Conservation (phyloP, 2,888 invertebrate species). For the Ctenicera cuprea region DNA sequence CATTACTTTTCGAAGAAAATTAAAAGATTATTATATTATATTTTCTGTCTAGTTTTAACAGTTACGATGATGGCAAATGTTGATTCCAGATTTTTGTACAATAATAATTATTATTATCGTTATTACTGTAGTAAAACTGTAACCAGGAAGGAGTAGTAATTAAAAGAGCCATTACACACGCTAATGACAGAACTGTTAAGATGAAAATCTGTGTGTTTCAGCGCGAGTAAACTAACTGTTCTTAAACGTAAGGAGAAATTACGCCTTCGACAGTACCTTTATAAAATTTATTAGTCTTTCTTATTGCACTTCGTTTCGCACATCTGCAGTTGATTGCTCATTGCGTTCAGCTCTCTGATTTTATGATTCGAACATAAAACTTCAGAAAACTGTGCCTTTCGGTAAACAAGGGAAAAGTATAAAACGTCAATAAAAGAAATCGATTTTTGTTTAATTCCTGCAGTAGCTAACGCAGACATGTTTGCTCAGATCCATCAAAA, state of each 20-base stretch:
- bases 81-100: background rate
- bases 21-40: too few relatives aligned
- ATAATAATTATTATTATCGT: background rate
- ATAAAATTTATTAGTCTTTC: constrained; percentile 23
- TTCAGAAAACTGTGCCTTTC: constrained; percentile 13
- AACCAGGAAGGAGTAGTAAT: constrained; percentile 11
- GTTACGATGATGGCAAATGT: too few relatives aligned
- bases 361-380: constrained; percentile 28
- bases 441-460: background rate
- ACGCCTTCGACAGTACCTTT: constrained; percentile 1
- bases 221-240: constrained; percentile 4
- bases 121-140: background rate
- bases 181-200: constrained; percentile 5
- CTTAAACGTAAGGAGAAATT: background rate
- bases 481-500: background rate
- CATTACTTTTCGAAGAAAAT: too few relatives aligned
- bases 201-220: constrained; percentile 8
- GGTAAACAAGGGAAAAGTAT: background rate
- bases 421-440: background rate
- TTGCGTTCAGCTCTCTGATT: constrained; percentile 27
- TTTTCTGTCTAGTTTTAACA: too few relatives aligned
- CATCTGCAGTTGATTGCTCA: constrained; percentile 25
- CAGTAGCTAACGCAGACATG: background rate
- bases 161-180: constrained; percentile 5
- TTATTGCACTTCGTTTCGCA: constrained; percentile 18